Evolutionary conservation across 2,113 vertebrate genomes (phyloP).

Genomic region (Hypanus sabinus): DNA sequence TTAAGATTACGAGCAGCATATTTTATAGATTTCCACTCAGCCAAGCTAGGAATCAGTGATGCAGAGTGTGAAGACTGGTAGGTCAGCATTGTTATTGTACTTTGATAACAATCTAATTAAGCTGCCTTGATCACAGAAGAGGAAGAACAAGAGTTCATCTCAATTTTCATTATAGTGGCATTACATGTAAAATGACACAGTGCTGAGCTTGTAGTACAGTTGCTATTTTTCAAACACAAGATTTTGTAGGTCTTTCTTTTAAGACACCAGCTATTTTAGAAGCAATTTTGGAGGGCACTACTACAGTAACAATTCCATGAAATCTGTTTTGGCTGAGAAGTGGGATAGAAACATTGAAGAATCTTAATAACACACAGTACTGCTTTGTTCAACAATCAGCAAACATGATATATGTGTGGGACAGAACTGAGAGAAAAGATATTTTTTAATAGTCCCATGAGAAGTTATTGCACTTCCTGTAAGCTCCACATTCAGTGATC

Average conservation of each 20-base stretch:
- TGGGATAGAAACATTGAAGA: neutral
- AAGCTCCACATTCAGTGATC: neutral
- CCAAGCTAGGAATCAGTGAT: neutral
- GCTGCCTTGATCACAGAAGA: neutral
- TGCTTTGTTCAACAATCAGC: neutral
- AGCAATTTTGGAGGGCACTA: neutral
- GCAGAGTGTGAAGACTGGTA: neutral
- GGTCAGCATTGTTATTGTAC: conserved; percentile 6
- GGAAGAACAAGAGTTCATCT: neutral
- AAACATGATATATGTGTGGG: neutral
- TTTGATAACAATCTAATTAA: neutral
- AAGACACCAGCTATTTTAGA: neutral
- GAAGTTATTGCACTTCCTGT: neutral
- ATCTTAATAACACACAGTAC: neutral
- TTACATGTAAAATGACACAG: neutral
- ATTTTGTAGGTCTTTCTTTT: neutral
- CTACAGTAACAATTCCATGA: neutral
- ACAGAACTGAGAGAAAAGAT: neutral
- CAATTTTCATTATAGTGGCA: neutral
- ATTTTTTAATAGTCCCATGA: neutral
- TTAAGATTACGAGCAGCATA: neutral
- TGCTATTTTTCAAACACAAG: neutral
- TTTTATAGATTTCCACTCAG: conserved; percentile 7
- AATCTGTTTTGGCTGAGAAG: neutral
- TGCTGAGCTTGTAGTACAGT: neutral